A percentile compares a stretch with the other conserved stretches of the same genome.
These are phyloP conservation scores for Brachynemurus nebulosus DNA, from an alignment of 2,888 invertebrate species.

Conservation along the genomic window DNA sequence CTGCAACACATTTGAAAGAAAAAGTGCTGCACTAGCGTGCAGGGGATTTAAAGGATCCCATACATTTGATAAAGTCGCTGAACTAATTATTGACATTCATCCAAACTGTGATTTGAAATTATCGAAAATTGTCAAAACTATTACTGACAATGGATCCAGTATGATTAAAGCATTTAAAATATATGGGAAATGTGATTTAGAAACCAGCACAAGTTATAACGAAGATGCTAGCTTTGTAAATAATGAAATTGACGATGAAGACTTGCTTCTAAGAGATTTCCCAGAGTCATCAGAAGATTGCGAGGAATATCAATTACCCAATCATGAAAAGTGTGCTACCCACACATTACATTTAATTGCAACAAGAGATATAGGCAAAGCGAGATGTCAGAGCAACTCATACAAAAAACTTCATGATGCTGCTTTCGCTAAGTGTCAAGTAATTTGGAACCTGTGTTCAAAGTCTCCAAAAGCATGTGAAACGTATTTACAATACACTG, in stretches of 20 bases:
- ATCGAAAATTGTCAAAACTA: no score
- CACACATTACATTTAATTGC: slow-evolving; percentile 10
- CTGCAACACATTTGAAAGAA: no score
- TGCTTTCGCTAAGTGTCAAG: slow-evolving; percentile 11
- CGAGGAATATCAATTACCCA: not conserved
- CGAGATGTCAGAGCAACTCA: not conserved
- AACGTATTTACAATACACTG: slow-evolving; percentile 10
- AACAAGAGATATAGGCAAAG: slow-evolving; percentile 4
- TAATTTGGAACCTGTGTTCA: slow-evolving; percentile 11
- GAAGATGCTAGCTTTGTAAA: no score
- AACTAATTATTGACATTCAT: no score
- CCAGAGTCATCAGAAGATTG: not conserved
- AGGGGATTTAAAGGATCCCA: no score
- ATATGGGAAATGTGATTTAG: no score
- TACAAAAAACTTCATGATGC: slow-evolving; percentile 12
- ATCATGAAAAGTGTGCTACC: slow-evolving; percentile 2
- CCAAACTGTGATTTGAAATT: no score
- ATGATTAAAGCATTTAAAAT: no score
- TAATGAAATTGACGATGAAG: not conserved
- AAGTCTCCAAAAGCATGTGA: slow-evolving; percentile 12
- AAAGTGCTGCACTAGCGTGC: no score
- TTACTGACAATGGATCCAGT: no score
- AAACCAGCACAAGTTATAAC: not conserved
- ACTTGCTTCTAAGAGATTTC: slow-evolving; percentile 1
- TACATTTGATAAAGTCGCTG: no score